Evolutionary conservation across 2,113 vertebrate genomes (phyloP).

Genomic region (Chamaea fasciata): DNA sequence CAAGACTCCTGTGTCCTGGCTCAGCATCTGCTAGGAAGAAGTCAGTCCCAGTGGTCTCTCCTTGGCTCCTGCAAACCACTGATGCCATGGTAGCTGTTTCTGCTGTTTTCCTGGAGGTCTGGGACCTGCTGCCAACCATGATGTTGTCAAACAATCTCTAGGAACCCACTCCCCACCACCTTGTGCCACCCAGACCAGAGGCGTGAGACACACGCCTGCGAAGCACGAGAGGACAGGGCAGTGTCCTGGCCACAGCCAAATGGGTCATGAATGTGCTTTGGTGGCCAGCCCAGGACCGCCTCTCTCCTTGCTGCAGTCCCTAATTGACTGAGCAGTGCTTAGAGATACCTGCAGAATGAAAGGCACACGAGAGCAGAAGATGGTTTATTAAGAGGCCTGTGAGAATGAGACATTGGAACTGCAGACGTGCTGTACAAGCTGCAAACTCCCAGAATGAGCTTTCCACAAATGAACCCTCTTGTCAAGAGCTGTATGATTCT

Average conservation of each 20-base stretch:
- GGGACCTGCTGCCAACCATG: background rate
- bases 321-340: constrained; percentile 1
- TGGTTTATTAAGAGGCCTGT: constrained; percentile 28
- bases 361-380: constrained; percentile 5
- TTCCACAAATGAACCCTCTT: constrained; percentile 58
- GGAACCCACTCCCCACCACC: background rate
- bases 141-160: background rate
- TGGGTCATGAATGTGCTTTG: fast-evolving
- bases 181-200: background rate
- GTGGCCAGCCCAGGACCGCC: background rate
- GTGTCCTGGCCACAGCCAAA: background rate
- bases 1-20: background rate
- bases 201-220: background rate
- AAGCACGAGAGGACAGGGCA: background rate
- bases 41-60: background rate
- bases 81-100: background rate
- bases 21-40: constrained; percentile 11
- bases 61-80: background rate
- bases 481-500: constrained; percentile 23
- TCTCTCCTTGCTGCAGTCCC: background rate
- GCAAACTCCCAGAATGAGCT: constrained; percentile 39
- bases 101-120: background rate
- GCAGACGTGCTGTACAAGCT: constrained; percentile 17
- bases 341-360: constrained; percentile 17
- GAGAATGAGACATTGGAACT: constrained; percentile 19